A percentile compares a stretch with the other conserved stretches of the same genome.
These are phyloP conservation scores for Zosterops borbonicus DNA, from an alignment of 2,113 vertebrate genomes.

Conservation along the genomic window DNA sequence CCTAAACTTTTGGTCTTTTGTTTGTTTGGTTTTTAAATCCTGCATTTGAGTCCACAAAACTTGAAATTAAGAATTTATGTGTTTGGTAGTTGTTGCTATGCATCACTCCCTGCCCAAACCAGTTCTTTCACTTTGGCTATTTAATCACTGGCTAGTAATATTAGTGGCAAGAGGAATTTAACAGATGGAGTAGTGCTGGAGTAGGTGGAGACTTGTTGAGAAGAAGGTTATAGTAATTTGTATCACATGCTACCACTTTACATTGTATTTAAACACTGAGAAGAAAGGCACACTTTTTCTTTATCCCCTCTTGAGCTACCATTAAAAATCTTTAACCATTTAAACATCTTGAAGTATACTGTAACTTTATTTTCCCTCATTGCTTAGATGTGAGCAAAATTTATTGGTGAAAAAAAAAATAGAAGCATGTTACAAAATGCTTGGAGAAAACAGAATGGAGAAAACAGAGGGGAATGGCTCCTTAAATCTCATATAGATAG, in stretches of 20 bases:
- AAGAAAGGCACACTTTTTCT: not conserved
- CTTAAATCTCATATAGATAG: not conserved
- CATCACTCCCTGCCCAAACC: slow-evolving; percentile 48
- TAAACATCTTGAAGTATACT: not conserved
- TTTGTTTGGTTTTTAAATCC: not conserved
- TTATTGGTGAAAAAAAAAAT: fast-evolving
- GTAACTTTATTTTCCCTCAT: not conserved
- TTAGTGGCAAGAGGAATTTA: slow-evolving; percentile 7
- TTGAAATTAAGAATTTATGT: not conserved
- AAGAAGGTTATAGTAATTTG: not conserved
- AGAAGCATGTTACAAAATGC: fast-evolving
- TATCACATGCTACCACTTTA: not conserved
- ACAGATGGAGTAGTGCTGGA: not conserved
- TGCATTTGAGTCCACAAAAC: not conserved
- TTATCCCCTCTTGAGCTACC: not conserved
- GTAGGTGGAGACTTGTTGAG: not conserved
- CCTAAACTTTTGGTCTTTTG: not conserved
- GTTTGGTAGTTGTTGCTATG: not conserved
- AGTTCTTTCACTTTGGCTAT: slow-evolving; percentile 47
- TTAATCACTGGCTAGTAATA: slow-evolving; percentile 32
- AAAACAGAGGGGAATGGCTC: not conserved
- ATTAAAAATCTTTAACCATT: not conserved
- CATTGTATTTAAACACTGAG: not conserved
- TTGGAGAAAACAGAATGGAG: not conserved
- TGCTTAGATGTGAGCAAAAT: not conserved